Conservation (phyloP, 37 sponge, comb jelly and placozoan genomes). For the Spongia lamella region DNA sequence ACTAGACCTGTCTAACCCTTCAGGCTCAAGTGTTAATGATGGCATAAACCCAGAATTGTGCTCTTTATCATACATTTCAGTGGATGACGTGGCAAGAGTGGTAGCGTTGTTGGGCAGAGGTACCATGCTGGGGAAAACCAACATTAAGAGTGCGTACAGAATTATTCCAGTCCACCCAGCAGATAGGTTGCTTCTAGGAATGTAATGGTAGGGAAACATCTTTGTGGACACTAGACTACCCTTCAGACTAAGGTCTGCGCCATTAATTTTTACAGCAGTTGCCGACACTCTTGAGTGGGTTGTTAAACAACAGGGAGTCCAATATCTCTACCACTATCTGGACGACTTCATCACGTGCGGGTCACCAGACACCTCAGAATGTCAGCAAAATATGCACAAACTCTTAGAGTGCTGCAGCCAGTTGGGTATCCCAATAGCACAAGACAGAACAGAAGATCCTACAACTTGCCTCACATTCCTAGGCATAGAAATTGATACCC, state of each 20-base stretch:
- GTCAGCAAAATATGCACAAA: background rate
- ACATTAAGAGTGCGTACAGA: constrained; percentile 15
- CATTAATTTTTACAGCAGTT: background rate
- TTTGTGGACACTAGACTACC: constrained; percentile 4
- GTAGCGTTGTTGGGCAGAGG: constrained; percentile 1
- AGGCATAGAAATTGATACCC: constrained; percentile 13
- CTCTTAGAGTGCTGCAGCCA: background rate
- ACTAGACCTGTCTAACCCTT: constrained; percentile 27
- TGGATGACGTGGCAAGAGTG: background rate
- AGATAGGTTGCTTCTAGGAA: constrained; percentile 12
- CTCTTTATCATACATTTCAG: constrained; percentile 1
- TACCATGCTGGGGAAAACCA: constrained; percentile 5
- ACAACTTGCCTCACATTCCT: constrained; percentile 7
- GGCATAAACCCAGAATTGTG: constrained; percentile 6
- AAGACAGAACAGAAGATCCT: constrained; percentile 11
- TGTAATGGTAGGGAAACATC: constrained; percentile 13
- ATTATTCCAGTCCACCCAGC: constrained; percentile 19
- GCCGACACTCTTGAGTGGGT: constrained; percentile 22
- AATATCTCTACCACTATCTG: constrained; percentile 10
- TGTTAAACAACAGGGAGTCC: background rate
- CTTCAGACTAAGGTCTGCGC: constrained; percentile 22
- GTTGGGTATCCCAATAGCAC: constrained; percentile 1
- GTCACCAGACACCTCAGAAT: background rate
- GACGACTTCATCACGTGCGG: constrained; percentile 23
- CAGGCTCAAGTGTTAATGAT: constrained; percentile 25